Evolutionary conservation across 30 jellyfish, hydroid and myxozoan species (phyloP).

Genomic region (Nemopilema nomurai): DNA sequence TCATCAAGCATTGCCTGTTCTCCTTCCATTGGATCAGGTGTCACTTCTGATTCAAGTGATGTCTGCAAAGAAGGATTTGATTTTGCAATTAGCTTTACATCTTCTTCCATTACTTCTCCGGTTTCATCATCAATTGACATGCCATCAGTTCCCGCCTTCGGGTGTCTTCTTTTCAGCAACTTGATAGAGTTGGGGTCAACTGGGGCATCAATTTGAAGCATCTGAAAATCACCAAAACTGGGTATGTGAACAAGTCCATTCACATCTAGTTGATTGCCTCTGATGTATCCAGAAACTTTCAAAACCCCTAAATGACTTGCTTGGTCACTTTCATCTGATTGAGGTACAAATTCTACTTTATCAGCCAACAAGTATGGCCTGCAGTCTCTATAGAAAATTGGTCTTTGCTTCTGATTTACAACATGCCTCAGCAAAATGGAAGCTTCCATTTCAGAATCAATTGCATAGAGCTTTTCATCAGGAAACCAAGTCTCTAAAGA

Average conservation of each 20-base stretch:
- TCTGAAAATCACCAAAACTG: conserved; percentile 86
- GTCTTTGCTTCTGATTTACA: conserved; percentile 75
- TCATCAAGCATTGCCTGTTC: conserved; percentile 90
- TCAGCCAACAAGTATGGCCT: conserved; percentile 82
- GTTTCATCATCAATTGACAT: conserved; percentile 49
- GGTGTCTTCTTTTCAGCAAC: conserved; percentile 9
- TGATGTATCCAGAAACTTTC: conserved; percentile 79
- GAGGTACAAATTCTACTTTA: conserved; percentile 52
- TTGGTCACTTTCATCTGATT: conserved; percentile 1
- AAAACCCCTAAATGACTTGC: conserved; percentile 58
- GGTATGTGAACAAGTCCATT: conserved; percentile 79
- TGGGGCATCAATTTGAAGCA: conserved; percentile 73
- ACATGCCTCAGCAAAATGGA: conserved; percentile 56
- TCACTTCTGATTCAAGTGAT: conserved; percentile 73
- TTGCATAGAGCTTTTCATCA: conserved; percentile 60
- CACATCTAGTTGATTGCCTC: conserved; percentile 83
- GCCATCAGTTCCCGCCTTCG: neutral
- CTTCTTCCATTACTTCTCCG: conserved; percentile 78
- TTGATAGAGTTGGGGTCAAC: conserved; percentile 58
- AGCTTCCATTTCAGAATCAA: conserved; percentile 82
- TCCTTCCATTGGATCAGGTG: conserved; percentile 79
- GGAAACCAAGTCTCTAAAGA: conserved; percentile 79
- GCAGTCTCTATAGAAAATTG: conserved; percentile 68
- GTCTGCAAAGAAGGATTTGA: conserved; percentile 72
- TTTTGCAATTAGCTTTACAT: conserved; percentile 60